Evolutionary conservation across 2,888 invertebrate genomes (phyloP).

Genomic region (Glomeris marginata): DNA sequence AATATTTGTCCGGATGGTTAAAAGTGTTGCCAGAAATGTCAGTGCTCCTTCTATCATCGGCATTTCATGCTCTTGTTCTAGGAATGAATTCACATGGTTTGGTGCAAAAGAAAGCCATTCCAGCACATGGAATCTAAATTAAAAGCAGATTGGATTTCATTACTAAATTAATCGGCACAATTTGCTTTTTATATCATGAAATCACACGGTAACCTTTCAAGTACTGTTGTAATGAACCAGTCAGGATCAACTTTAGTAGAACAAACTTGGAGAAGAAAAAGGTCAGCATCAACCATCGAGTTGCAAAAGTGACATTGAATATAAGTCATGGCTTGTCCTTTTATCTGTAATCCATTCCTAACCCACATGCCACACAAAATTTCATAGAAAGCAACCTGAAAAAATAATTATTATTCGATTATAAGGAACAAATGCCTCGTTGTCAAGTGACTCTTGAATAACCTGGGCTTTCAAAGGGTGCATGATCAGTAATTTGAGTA

Average conservation of each 20-base stretch:
- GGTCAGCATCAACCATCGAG: slow-evolving; percentile 94
- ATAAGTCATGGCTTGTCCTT: slow-evolving; percentile 98
- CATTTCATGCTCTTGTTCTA: slow-evolving; percentile 67
- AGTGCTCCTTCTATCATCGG: slow-evolving; percentile 85
- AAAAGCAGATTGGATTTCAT: not conserved
- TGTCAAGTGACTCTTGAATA: slow-evolving; percentile 18
- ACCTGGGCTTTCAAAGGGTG: slow-evolving; percentile 89
- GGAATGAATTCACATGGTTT: slow-evolving; percentile 33
- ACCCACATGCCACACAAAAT: slow-evolving; percentile 91
- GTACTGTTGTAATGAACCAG: slow-evolving; percentile 62
- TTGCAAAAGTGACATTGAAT: slow-evolving; percentile 98
- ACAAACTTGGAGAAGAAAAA: slow-evolving; percentile 87
- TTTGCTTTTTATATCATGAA: slow-evolving; percentile 21
- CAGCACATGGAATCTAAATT: slow-evolving; percentile 59
- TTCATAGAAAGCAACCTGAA: slow-evolving; percentile 85
- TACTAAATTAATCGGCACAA: slow-evolving; percentile 23
- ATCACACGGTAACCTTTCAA: slow-evolving; percentile 56
- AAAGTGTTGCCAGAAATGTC: slow-evolving; percentile 74
- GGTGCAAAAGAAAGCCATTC: slow-evolving; percentile 46
- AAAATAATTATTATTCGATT: slow-evolving; percentile 18
- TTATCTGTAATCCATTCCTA: slow-evolving; percentile 90
- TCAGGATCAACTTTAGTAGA: slow-evolving; percentile 75
- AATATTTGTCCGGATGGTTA: slow-evolving; percentile 73
- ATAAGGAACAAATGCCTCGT: not conserved
- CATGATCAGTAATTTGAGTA: slow-evolving; percentile 67